A percentile compares a stretch with the other conserved stretches of the same genome.
Evolutionary conservation across 1,140 invertebrate genomes (phyloP).

Genomic region (Drosophila miranda): DNA sequence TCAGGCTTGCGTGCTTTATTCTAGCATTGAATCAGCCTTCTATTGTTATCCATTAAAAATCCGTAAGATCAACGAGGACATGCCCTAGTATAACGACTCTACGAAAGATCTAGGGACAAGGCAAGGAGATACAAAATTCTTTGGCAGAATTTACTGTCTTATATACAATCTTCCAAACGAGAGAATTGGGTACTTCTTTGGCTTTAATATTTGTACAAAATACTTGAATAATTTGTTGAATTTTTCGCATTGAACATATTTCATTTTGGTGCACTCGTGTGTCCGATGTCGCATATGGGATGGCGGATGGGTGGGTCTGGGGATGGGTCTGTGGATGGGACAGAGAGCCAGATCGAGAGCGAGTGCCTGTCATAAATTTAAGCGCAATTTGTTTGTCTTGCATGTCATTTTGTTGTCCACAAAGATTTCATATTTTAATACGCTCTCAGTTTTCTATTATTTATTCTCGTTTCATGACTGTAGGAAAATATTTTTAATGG

Average conservation of each 20-base stretch:
- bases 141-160: neutral
- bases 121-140: too few species aligned
- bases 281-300: neutral
- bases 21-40: too few species aligned
- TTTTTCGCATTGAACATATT: slow-evolving; percentile 17
- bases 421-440: slow-evolving; percentile 69
- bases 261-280: slow-evolving; percentile 27
- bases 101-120: too few species aligned
- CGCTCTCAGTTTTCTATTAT: slow-evolving; percentile 32
- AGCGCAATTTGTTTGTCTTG: slow-evolving; percentile 72
- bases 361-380: slow-evolving; percentile 63
- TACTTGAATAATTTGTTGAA: slow-evolving; percentile 2
- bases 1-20: too few species aligned
- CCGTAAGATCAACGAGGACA: too few species aligned
- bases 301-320: neutral
- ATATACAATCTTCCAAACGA: too few species aligned
- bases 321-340: too few species aligned
- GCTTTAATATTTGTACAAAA: neutral
- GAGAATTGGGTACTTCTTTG: neutral
- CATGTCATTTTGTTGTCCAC: slow-evolving; percentile 74
- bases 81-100: too few species aligned
- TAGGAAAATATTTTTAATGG: slow-evolving; percentile 67
- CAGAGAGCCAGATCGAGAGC: slow-evolving; percentile 9
- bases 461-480: slow-evolving; percentile 39
- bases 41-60: too few species aligned